Evolutionary conservation across 2,888 invertebrate genomes (phyloP).

Genomic region (Digitonthophagus gazella): DNA sequence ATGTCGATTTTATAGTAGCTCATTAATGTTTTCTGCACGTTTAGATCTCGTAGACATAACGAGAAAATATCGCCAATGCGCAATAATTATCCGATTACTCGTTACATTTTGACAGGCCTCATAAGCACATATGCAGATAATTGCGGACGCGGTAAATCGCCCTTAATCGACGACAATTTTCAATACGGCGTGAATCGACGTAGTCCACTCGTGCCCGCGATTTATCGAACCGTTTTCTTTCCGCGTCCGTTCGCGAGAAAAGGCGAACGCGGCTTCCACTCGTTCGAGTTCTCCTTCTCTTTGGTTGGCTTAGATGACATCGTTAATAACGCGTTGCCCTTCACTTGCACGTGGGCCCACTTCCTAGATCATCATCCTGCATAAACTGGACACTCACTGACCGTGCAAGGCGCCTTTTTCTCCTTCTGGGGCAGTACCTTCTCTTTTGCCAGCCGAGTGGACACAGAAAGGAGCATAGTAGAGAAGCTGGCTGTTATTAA

Average conservation of each 20-base stretch:
- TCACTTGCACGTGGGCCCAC: constrained; percentile 33
- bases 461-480: not conserved
- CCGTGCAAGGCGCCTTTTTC: constrained; percentile 12
- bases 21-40: not conserved
- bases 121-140: not conserved
- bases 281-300: constrained; percentile 28
- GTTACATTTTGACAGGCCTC: not conserved
- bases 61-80: not conserved
- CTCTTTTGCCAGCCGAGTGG: not conserved
- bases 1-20: not conserved
- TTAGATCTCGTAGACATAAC: not conserved
- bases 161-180: not conserved
- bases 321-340: constrained; percentile 36
- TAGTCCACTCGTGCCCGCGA: not conserved
- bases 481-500: constrained; percentile 5
- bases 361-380: constrained; percentile 28
- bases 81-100: not conserved
- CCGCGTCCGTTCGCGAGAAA: not conserved
- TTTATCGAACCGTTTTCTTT: not conserved
- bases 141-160: not conserved
- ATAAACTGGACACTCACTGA: constrained; percentile 25
- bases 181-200: not conserved
- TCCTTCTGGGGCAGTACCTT: constrained; percentile 2
- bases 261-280: not conserved
- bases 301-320: constrained; percentile 33